These are phyloP conservation scores for Coremacera marginata DNA, from an alignment of 2,888 invertebrate species.

Conservation along the genomic window DNA sequence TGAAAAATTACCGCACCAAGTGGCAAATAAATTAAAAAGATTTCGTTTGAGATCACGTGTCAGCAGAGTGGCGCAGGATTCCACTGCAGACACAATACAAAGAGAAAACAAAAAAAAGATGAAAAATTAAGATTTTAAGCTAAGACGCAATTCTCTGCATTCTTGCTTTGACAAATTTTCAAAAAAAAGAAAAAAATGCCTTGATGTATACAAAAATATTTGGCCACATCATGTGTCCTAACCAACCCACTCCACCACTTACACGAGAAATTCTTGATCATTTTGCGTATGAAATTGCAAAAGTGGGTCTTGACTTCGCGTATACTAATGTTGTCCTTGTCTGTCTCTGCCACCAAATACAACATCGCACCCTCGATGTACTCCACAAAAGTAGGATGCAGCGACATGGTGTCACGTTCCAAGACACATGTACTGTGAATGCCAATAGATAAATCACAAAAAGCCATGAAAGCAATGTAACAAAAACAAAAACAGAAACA, in stretches of 20 bases:
- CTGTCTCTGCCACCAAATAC: conserved; percentile 92
- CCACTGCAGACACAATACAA: conserved; percentile 74
- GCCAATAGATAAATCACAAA: not conserved
- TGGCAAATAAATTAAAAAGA: conserved; percentile 91
- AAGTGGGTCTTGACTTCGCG: conserved; percentile 93
- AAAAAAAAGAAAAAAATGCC: not conserved
- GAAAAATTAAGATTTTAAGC: conserved; percentile 5
- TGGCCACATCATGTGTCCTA: not conserved
- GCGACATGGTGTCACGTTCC: conserved; percentile 84
- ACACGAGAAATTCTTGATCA: conserved; percentile 94
- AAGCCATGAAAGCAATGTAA: not conserved
- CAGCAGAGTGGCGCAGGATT: conserved; percentile 85
- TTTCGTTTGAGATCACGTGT: conserved; percentile 88
- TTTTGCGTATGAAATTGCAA: conserved; percentile 92
- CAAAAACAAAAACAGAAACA: not conserved
- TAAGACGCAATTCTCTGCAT: too few species aligned
- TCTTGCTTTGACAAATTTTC: too few species aligned
- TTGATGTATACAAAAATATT: not conserved
- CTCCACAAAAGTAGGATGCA: conserved; percentile 91
- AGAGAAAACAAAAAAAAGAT: conserved; percentile 8
- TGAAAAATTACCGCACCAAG: conserved; percentile 93
- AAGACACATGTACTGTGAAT: conserved; percentile 80
- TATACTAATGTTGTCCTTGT: conserved; percentile 89
- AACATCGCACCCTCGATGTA: conserved; percentile 94
- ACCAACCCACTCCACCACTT: conserved; percentile 68